Conservation (phyloP, 1,140 invertebrate genomes). For the Zaprionus camerounensis region DNA sequence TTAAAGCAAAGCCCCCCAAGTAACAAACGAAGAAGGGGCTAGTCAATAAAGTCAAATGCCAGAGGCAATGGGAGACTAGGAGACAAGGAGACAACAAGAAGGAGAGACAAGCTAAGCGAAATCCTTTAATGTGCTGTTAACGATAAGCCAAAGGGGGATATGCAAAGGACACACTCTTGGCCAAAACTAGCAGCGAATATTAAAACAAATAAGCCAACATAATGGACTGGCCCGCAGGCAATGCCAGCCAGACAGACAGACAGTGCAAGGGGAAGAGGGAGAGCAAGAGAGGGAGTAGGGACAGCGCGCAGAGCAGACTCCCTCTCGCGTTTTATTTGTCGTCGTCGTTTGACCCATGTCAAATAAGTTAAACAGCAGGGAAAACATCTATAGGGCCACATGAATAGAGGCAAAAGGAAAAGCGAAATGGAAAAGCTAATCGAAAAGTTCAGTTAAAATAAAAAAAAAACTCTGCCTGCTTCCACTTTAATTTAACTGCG, state of each 20-base stretch:
- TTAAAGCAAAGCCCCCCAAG: constrained; percentile 58
- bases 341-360: constrained; percentile 65
- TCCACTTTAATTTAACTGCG: constrained; percentile 34
- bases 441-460: not conserved
- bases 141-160: constrained; percentile 68
- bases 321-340: constrained; percentile 6
- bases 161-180: constrained; percentile 62
- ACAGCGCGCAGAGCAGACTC: not conserved
- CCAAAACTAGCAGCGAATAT: constrained; percentile 76
- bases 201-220: constrained; percentile 78
- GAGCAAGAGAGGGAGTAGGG: not conserved
- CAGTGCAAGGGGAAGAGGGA: not conserved
- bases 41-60: constrained; percentile 16
- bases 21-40: constrained; percentile 60
- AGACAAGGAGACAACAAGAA: constrained; percentile 8
- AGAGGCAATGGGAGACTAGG: not conserved
- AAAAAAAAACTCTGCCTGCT: not conserved
- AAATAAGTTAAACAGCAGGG: constrained; percentile 70
- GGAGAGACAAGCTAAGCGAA: constrained; percentile 55
- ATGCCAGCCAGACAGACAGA: constrained; percentile 19
- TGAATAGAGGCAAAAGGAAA: constrained; percentile 29
- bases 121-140: constrained; percentile 81
- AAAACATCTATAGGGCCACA: constrained; percentile 47
- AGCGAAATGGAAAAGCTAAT: constrained; percentile 27
- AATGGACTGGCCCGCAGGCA: constrained; percentile 62